phyloP scores from a whole-genome alignment of 2,113 vertebrate genomes.

The Tenrec ecaudatus region DNA sequence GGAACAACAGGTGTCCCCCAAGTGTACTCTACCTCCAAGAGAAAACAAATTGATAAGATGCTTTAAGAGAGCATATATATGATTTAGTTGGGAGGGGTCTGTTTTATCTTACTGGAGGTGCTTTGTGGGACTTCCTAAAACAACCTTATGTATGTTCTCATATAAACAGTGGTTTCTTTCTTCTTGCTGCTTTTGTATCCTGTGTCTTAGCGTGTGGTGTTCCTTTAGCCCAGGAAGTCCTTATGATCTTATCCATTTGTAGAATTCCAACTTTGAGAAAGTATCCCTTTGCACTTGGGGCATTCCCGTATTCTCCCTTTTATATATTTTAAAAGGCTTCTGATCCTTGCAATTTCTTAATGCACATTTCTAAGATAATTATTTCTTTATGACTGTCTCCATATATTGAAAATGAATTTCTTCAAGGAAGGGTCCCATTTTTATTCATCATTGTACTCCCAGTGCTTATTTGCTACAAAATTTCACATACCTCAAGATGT shows the following conservation, averaged over 20 bases:
- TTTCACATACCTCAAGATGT: neutral
- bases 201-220: neutral
- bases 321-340: neutral
- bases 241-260: neutral
- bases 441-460: neutral
- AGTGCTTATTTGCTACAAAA: neutral
- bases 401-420: neutral
- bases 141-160: neutral
- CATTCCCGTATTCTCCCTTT: neutral
- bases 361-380: neutral
- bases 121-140: conserved; percentile 29
- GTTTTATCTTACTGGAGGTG: neutral
- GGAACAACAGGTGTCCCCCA: too few species aligned
- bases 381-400: neutral
- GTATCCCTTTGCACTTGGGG: neutral
- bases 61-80: too few species aligned
- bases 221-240: neutral
- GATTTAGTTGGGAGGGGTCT: too few species aligned
- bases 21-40: too few species aligned
- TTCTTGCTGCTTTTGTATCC: neutral
- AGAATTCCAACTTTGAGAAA: conserved; percentile 28
- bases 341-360: conserved; percentile 17
- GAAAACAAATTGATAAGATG: too few species aligned
- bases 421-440: conserved; percentile 8
- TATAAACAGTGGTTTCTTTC: neutral